phyloP scores from a whole-genome alignment of 1,140 invertebrate genomes.

The Drosophila oshimai region DNA sequence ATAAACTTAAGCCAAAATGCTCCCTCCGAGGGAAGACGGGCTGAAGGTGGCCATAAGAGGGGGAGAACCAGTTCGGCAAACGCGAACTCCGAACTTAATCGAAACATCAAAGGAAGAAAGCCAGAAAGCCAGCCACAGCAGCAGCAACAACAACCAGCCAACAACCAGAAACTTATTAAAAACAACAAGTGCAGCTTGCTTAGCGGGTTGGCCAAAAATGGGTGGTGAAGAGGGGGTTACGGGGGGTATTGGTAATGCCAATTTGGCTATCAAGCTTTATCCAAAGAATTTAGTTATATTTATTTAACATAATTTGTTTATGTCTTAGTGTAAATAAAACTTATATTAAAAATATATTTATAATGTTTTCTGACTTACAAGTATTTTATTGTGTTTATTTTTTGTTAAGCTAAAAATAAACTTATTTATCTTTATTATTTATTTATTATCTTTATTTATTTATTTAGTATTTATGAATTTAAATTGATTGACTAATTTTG shows the following conservation, averaged over 20 bases:
- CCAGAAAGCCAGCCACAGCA: conserved; percentile 17
- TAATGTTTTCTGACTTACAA: not conserved
- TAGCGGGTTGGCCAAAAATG: conserved; percentile 18
- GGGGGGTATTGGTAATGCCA: not conserved
- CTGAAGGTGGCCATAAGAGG: not conserved
- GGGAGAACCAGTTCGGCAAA: conserved; percentile 67
- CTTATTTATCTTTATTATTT: too few relatives aligned
- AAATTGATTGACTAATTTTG: too few relatives aligned
- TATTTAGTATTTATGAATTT: too few relatives aligned
- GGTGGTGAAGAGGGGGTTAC: not conserved
- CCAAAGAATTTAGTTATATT: too few relatives aligned
- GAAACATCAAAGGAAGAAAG: conserved; percentile 73
- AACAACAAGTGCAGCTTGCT: conserved; percentile 77
- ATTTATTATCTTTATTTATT: too few relatives aligned
- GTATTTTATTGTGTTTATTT: too few relatives aligned
- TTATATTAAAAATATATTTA: too few relatives aligned
- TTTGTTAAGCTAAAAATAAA: too few relatives aligned
- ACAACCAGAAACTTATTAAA: conserved; percentile 78
- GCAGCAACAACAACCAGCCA: conserved; percentile 24
- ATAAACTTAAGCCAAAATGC: conserved; percentile 74
- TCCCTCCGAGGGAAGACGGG: conserved; percentile 3
- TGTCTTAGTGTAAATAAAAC: too few relatives aligned
- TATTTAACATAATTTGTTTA: too few relatives aligned
- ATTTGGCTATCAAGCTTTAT: not conserved
- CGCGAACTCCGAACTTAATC: conserved; percentile 79